Conservation (phyloP, 2,888 invertebrate genomes). For the Ernsta delagoae region DNA sequence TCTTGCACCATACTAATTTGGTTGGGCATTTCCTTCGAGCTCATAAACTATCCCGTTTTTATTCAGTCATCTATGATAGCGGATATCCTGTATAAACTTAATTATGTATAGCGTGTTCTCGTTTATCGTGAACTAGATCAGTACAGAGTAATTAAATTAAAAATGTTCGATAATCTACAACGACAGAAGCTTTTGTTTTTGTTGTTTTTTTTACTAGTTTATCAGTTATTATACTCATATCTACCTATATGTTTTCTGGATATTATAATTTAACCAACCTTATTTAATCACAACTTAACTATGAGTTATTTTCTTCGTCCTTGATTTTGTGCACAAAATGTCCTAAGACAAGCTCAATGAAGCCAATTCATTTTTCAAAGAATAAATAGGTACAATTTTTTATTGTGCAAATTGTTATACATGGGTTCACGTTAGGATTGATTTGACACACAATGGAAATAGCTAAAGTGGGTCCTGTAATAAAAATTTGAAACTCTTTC, state of each 20-base stretch:
- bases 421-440: no score
- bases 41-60: constrained; percentile 28
- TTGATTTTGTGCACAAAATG: no score
- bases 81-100: constrained; percentile 24
- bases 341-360: no score
- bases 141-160: background rate
- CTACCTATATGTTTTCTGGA: no score
- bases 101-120: constrained; percentile 18
- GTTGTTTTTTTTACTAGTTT: background rate
- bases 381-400: no score
- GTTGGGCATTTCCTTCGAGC: constrained; percentile 23
- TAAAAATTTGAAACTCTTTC: background rate
- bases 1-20: constrained; percentile 13
- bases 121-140: constrained; percentile 12
- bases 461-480: background rate
- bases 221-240: no score
- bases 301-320: no score
- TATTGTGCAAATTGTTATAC: background rate
- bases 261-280: no score
- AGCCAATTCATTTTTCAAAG: no score
- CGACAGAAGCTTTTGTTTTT: background rate
- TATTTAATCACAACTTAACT: no score
- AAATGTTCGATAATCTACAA: background rate
- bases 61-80: constrained; percentile 23
- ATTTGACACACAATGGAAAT: background rate